Evolutionary conservation across 2,888 invertebrate genomes (phyloP), one percentile per base, ranked within the genome.

Genomic region (Drosophila nr. perissopoda): DNA sequence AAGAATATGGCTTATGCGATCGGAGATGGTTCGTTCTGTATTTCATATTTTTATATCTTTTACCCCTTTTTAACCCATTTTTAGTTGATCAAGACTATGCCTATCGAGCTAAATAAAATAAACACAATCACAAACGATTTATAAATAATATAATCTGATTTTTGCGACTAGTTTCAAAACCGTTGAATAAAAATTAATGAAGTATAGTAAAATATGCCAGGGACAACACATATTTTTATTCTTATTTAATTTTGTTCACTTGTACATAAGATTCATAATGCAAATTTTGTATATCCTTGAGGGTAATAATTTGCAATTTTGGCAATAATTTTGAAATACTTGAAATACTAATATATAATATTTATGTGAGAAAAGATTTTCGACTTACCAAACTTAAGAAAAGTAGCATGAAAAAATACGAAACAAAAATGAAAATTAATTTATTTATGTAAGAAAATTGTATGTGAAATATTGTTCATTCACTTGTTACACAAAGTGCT

Each of bases 401-500:
- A 42, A 56, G 21, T 51, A 11, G 27, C 21, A 53, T 34, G 48
- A 60, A 27, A 27, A 51, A 31, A 27, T 18, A 10, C 34, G 57
- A 18, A 16, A 8, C 16, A 48, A 21, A 34, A 11, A 34, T n/a
- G 8, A n/a, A 34, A 40, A 61, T 33, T 13, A 11, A 33, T 54
- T 60, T 25, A 27, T 42, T n/a, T 68, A 68, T 40, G 11, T 49
- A 49, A 40, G 38, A 33, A 46, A 40, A 53, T 51, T 18, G 6
- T 3, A 29, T 60, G 25, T 38, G 25, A 46, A 42, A 51, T 53
- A 34, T 71, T 36, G 48, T 59, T 27, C 49, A 38, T 62, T 60
- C 79, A 77, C 75, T 66, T 65, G 29, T 31, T 63, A 25, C 76
- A 77, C 70, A 66, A 38, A 13, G 56, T 56, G 49, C 29, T 36